A percentile compares a stretch with the other conserved stretches of the same genome.
Conservation (phyloP, 2,113 vertebrate species). For the Macquaria australasica region DNA sequence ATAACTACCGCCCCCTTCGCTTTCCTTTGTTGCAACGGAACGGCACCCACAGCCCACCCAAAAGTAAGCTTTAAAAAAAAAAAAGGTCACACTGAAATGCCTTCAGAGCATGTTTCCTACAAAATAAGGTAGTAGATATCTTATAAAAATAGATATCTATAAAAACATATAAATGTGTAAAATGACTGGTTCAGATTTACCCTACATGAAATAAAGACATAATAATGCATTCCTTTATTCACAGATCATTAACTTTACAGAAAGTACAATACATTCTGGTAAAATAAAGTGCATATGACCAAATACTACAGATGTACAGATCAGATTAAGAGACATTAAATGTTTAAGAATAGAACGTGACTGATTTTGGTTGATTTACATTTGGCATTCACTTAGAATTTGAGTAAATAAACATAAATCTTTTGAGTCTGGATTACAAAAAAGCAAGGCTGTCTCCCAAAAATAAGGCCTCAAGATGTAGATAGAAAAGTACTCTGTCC, state of each 20-base stretch:
- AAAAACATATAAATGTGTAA: not conserved
- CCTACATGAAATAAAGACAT: slow-evolving; percentile 10
- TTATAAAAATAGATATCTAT: too few relatives aligned
- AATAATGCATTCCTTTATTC: slow-evolving; percentile 54
- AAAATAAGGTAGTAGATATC: not conserved
- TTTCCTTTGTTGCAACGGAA: slow-evolving; percentile 63
- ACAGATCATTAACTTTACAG: slow-evolving; percentile 19
- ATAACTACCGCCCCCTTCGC: slow-evolving; percentile 11
- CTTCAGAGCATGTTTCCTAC: not conserved
- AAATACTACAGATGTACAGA: slow-evolving; percentile 27
- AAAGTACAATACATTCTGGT: slow-evolving; percentile 32
- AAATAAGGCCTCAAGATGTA: slow-evolving; percentile 50
- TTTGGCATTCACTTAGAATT: slow-evolving; percentile 56
- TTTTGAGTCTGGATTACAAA: not conserved
- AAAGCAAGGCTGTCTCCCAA: not conserved
- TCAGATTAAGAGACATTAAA: slow-evolving; percentile 6
- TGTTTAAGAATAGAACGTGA: not conserved
- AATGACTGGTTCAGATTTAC: not conserved
- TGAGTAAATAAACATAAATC: slow-evolving; percentile 15
- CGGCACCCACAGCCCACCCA: slow-evolving; percentile 42
- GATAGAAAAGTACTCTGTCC: not conserved
- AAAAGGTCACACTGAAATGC: not conserved
- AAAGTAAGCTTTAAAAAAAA: not conserved
- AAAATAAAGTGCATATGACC: slow-evolving; percentile 52
- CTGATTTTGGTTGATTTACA: slow-evolving; percentile 50